Conservation (phyloP, 64 coral and sea anemone species). For the Actinia tenebrosa region DNA sequence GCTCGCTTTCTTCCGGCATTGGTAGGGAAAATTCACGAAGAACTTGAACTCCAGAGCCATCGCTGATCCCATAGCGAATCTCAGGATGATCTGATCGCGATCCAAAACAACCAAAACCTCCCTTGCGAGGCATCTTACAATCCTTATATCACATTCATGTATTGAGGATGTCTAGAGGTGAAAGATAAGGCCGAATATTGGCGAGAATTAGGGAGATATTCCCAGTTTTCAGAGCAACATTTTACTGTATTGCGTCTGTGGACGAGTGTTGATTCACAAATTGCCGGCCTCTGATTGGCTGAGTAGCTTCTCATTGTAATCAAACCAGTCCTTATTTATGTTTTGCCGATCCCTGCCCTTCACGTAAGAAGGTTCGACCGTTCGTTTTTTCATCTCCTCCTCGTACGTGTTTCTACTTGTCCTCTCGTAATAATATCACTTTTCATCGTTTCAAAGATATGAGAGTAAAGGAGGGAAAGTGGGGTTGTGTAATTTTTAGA, state of each 20-base stretch:
- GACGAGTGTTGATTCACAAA: not conserved
- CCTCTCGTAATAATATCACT: not conserved
- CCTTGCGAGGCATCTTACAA: conserved; percentile 77
- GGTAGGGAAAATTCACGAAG: conserved; percentile 85
- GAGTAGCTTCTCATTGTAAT: not conserved
- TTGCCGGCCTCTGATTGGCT: not conserved
- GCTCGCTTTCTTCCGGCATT: conserved; percentile 98
- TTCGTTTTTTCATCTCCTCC: not conserved
- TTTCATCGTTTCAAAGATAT: not conserved
- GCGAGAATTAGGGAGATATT: not conserved
- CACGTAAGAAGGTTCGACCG: not conserved
- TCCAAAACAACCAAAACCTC: conserved; percentile 78
- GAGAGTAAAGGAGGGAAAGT: too few relatives aligned
- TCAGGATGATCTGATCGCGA: conserved; percentile 85
- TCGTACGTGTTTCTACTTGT: not conserved
- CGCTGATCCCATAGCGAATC: conserved; percentile 95
- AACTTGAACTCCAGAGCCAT: conserved; percentile 69
- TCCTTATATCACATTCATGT: conserved; percentile 13
- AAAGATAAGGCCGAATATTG: not conserved
- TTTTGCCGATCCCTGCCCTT: not conserved
- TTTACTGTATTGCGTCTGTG: not conserved
- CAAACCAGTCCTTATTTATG: not conserved
- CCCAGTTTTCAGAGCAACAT: not conserved
- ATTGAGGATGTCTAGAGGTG: not conserved
- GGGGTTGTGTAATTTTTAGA: too few relatives aligned